Evolutionary conservation across 2,113 vertebrate species (phyloP).

Genomic region (Cinclus mexicanus): DNA sequence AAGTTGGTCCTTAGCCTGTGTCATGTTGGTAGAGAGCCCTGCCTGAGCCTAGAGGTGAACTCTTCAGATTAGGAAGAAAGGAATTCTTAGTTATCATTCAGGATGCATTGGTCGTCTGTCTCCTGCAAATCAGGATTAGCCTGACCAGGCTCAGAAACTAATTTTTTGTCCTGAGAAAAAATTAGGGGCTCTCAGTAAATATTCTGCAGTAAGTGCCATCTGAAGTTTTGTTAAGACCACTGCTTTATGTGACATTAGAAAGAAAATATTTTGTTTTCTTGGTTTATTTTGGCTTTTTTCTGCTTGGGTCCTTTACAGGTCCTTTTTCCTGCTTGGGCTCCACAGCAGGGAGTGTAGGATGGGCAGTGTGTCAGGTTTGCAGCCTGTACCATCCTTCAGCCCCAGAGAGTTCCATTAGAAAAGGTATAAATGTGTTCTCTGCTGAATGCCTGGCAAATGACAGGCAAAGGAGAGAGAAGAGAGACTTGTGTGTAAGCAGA

Average conservation of each 20-base stretch:
- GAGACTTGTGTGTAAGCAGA: not conserved
- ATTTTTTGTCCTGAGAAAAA: not conserved
- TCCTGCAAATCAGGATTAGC: not conserved
- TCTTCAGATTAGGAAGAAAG: not conserved
- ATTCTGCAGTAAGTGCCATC: not conserved
- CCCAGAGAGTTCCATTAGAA: not conserved
- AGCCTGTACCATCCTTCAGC: not conserved
- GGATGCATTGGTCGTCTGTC: not conserved
- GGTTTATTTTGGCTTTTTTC: not conserved
- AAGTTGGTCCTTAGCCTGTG: not conserved
- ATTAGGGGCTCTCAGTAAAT: not conserved
- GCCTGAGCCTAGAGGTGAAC: not conserved
- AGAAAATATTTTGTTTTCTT: not conserved
- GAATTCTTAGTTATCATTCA: not conserved
- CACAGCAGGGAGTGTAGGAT: not conserved
- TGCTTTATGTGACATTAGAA: not conserved
- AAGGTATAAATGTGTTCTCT: not conserved
- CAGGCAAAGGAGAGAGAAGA: not conserved
- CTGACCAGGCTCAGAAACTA: not conserved
- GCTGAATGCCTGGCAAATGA: not conserved
- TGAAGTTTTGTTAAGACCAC: not conserved
- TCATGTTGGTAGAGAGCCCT: not conserved
- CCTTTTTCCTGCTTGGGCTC: not conserved
- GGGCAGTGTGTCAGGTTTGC: not conserved
- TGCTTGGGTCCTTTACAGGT: not conserved